These are phyloP conservation scores for Actias luna DNA, from an alignment of 2,888 invertebrate genomes.

Conservation along the genomic window DNA sequence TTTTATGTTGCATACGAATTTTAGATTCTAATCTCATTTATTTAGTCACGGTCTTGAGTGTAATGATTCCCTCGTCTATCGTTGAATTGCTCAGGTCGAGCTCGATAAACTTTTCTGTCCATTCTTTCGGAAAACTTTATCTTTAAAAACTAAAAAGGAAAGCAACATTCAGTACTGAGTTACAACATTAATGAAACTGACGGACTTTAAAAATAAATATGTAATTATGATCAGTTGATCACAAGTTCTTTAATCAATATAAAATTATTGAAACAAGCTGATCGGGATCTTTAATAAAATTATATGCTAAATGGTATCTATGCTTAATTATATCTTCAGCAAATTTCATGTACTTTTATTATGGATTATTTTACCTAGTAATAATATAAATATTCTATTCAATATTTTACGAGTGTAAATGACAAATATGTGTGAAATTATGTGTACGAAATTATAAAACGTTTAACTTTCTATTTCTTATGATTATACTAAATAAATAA, in stretches of 20 bases:
- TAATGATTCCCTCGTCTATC: constrained; percentile 38
- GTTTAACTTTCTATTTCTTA: too few species aligned
- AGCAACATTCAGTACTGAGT: neutral
- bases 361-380: too few species aligned
- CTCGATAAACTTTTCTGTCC: constrained; percentile 43
- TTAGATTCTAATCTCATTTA: neutral
- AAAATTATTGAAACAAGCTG: neutral
- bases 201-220: neutral
- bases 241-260: too few species aligned
- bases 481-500: too few species aligned
- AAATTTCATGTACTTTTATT: too few species aligned
- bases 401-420: neutral
- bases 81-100: constrained; percentile 33
- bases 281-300: neutral
- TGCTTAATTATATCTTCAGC: neutral
- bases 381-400: too few species aligned
- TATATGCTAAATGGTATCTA: too few species aligned
- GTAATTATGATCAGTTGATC: too few species aligned
- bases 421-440: neutral
- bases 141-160: constrained; percentile 29
- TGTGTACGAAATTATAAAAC: too few species aligned
- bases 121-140: constrained; percentile 44
- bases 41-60: constrained; percentile 16
- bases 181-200: neutral
- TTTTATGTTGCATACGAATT: neutral